Conservation (phyloP, 2,888 invertebrate species). For the Endomychus coccineus region DNA sequence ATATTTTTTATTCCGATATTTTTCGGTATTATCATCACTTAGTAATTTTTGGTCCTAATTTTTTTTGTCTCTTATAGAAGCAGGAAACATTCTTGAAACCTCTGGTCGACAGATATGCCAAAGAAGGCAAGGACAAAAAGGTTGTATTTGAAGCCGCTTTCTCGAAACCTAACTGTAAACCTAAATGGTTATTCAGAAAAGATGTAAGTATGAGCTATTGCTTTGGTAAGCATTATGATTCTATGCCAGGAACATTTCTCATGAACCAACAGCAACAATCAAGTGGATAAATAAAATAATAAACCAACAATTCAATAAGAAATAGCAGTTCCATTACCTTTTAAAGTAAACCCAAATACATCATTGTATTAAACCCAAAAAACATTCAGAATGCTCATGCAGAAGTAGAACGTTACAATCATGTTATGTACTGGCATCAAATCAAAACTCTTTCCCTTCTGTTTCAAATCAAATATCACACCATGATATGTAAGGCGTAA, state of each 20-base stretch:
- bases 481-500: not conserved
- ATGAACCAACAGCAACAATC: not conserved
- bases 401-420: no score
- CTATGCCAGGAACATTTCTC: no score
- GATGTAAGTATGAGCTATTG: slow-evolving; percentile 68
- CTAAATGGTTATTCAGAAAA: slow-evolving; percentile 87
- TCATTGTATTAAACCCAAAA: no score
- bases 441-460: no score
- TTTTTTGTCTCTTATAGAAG: slow-evolving; percentile 57
- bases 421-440: no score
- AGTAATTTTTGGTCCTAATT: no score
- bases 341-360: no score
- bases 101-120: slow-evolving; percentile 86
- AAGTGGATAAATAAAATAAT: not conserved
- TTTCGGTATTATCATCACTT: no score
- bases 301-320: not conserved
- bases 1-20: no score
- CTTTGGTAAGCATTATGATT: slow-evolving; percentile 1
- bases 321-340: no score
- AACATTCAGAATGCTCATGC: no score
- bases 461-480: slow-evolving; percentile 1
- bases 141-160: slow-evolving; percentile 90
- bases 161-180: slow-evolving; percentile 91
- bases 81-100: slow-evolving; percentile 91
- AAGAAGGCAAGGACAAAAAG: slow-evolving; percentile 95